phyloP scores from a whole-genome alignment of 1,140 invertebrate genomes.

The Chironomus tepperi region DNA sequence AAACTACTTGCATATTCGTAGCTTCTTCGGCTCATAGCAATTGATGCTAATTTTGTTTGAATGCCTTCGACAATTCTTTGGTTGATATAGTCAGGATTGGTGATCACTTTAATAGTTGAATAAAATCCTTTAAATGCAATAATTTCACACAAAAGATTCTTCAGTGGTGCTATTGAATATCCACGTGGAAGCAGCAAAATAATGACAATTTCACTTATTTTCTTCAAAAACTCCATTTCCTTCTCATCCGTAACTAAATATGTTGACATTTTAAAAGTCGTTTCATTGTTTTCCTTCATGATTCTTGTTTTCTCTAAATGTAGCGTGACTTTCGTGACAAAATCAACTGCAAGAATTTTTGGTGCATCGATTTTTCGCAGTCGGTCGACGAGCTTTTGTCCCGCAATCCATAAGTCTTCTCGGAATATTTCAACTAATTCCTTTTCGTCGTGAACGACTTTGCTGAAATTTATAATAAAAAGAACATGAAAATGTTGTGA shows the following conservation, averaged over 20 bases:
- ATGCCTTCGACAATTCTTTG: slow-evolving; percentile 76
- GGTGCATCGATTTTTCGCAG: slow-evolving; percentile 67
- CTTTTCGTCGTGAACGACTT: slow-evolving; percentile 44
- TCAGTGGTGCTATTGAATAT: slow-evolving; percentile 66
- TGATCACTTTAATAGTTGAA: slow-evolving; percentile 71
- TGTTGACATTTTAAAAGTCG: slow-evolving; percentile 64
- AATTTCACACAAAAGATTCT: slow-evolving; percentile 72
- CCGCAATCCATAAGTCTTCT: slow-evolving; percentile 70
- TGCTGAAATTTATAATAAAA: slow-evolving; percentile 29
- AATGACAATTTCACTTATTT: slow-evolving; percentile 71
- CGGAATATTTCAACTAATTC: slow-evolving; percentile 57
- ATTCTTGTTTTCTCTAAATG: slow-evolving; percentile 76
- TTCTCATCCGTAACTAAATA: slow-evolving; percentile 62
- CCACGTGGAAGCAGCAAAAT: slow-evolving; percentile 69
- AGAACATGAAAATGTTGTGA: slow-evolving; percentile 15
- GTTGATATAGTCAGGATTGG: slow-evolving; percentile 87
- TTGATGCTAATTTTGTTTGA: slow-evolving; percentile 63
- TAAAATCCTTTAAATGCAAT: slow-evolving; percentile 63
- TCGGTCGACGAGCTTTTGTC: slow-evolving; percentile 65
- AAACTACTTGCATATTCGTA: slow-evolving; percentile 83
- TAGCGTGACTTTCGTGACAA: slow-evolving; percentile 66
- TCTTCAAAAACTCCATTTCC: slow-evolving; percentile 72
- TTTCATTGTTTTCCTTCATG: slow-evolving; percentile 16
- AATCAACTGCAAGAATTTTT: slow-evolving; percentile 71
- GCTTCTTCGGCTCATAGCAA: slow-evolving; percentile 68